Percentiles rank a stretch among this genome's conserved stretches.
Conservation (phyloP, 2,888 invertebrate genomes). For the Punctoribates punctum region DNA sequence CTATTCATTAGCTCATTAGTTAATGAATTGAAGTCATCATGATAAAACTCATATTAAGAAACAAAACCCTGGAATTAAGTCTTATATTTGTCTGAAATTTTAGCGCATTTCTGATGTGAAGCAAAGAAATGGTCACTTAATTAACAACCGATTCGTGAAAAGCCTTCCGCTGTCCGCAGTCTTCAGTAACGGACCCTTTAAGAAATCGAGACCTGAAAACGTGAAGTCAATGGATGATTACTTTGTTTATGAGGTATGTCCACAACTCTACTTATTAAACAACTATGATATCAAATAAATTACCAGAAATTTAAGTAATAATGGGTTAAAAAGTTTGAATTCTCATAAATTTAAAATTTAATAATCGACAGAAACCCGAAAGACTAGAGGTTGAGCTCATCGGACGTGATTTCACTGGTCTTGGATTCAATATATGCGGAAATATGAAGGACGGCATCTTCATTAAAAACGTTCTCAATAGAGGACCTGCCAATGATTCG, state of each 20-base stretch:
- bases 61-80: too few relatives aligned
- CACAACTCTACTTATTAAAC: background rate
- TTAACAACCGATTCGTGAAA: slow-evolving; percentile 18
- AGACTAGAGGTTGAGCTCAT: slow-evolving; percentile 30
- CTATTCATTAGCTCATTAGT: too few relatives aligned
- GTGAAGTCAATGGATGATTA: slow-evolving; percentile 58
- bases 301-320: background rate
- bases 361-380: slow-evolving; percentile 27
- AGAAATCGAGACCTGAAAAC: slow-evolving; percentile 4
- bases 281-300: background rate
- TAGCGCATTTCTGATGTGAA: background rate
- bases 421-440: slow-evolving; percentile 82
- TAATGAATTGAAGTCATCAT: too few relatives aligned
- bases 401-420: slow-evolving; percentile 64
- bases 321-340: background rate
- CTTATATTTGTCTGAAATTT: background rate
- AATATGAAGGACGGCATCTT: slow-evolving; percentile 85
- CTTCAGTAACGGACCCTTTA: slow-evolving; percentile 21
- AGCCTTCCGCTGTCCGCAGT: slow-evolving; percentile 37
- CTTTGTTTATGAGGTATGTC: slow-evolving; percentile 56
- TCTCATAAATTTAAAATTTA: background rate
- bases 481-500: slow-evolving; percentile 82
- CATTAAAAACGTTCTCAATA: slow-evolving; percentile 76
- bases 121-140: background rate
- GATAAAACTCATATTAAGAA: too few relatives aligned